Conservation (phyloP, 2,888 invertebrate genomes). For the Amphipyra berbera region DNA sequence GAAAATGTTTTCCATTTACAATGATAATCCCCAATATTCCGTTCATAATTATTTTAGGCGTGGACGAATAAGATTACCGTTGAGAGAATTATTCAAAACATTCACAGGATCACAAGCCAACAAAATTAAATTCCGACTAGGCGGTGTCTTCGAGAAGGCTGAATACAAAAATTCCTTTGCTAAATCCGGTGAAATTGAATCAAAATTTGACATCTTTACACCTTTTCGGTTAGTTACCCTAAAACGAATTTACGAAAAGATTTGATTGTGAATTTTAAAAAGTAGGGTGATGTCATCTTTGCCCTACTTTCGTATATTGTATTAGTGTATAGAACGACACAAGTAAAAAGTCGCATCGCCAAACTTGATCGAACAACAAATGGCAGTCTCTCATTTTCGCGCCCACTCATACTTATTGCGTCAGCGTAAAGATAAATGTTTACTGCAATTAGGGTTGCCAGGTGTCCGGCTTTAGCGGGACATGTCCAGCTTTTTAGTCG, state of each 20-base stretch:
- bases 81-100: slow-evolving; percentile 70
- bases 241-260: slow-evolving; percentile 14
- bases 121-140: slow-evolving; percentile 71
- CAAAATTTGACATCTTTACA: slow-evolving; percentile 58
- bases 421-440: no score
- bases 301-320: slow-evolving; percentile 4
- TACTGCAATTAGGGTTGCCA: no score
- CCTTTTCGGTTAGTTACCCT: slow-evolving; percentile 50
- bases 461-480: no score
- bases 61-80: slow-evolving; percentile 59
- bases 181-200: slow-evolving; percentile 62
- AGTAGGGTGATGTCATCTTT: background rate
- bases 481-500: no score
- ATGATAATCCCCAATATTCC: slow-evolving; percentile 28
- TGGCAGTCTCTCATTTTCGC: no score
- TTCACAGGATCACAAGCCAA: slow-evolving; percentile 64
- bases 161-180: slow-evolving; percentile 64
- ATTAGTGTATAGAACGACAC: no score
- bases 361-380: no score
- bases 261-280: slow-evolving; percentile 16
- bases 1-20: background rate
- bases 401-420: no score
- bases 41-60: slow-evolving; percentile 46
- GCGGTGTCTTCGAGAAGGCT: slow-evolving; percentile 47
- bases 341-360: no score